Base-by-base conservation (phyloP, 1,140 invertebrate genomes). In the Archegozetes longisetosus region DNA sequence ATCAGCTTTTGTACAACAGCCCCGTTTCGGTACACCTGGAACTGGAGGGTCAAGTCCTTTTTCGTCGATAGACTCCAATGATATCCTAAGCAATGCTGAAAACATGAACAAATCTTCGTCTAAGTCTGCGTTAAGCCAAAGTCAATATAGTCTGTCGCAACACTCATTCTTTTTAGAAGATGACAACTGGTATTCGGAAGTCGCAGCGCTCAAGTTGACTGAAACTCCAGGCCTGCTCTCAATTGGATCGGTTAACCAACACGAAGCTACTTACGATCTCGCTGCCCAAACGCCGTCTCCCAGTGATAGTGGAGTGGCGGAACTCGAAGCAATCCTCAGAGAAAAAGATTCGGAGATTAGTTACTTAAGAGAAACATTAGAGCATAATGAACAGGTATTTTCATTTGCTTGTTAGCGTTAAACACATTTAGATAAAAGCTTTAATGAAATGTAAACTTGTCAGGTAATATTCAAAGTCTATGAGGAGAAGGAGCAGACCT, bases 291-390 rank as follows among this genome's bases (percentile, higher is more conserved):
- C 84, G 25, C 84, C 85, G 1, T 86, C 84, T 2, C 84, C 85
- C 1, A 84, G 82, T 25, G 85, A 88, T 71, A 85, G 84, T 22
- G 83, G 84, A 22, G 82, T 87, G 3, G 83, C 83, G 1, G 85
- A 88, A 66, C 73, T 87, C 61, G 86, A 88, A 71, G 80, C 79
- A 62, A 77, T 82, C 17, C 70, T 85, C 2, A 73, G 80, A 66
- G 83, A 85, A 68, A 77, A 82, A 54, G 84, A 85, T 66, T 80
- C 80, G 13, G 83, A 85, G 70, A 77, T 85, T 29, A 79, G 78
- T 51, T 81, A 81, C 65, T 71, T 85, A 20, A 69, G 83, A 23
- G 82, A 84, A 69, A 83, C 83, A 2, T 84, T 85, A 81, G 83
- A 85, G 66, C 80, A 83, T 68, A 85, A 84, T 72, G 83, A 85